Conservation (phyloP, 1,140 invertebrate genomes). For the Drosophila varians region DNA sequence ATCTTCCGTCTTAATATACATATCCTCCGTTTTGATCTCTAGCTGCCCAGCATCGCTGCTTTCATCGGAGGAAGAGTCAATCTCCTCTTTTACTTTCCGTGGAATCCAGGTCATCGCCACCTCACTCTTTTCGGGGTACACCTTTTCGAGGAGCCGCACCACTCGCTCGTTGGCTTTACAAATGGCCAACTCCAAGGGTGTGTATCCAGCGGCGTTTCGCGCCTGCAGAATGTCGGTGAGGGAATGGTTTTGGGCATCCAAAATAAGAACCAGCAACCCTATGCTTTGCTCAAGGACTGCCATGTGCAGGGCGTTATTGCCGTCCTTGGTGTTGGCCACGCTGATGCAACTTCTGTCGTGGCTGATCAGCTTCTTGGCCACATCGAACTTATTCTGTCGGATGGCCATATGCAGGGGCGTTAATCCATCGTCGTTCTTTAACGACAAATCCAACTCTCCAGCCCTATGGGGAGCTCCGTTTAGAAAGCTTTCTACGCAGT, state of each 20-base stretch:
- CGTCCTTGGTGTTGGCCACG: constrained; percentile 84
- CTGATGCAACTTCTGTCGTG: constrained; percentile 84
- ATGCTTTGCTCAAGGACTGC: constrained; percentile 84
- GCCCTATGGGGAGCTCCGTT: constrained; percentile 31
- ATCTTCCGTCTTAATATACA: constrained; percentile 30
- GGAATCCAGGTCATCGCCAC: constrained; percentile 68
- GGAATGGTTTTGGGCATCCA: constrained; percentile 73
- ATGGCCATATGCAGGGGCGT: constrained; percentile 85
- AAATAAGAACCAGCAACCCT: constrained; percentile 84
- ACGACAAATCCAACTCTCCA: constrained; percentile 61
- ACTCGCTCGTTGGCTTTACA: constrained; percentile 43
- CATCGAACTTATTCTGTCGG: constrained; percentile 84
- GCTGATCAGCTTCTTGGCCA: constrained; percentile 84
- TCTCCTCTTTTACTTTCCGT: constrained; percentile 60
- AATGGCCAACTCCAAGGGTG: constrained; percentile 64
- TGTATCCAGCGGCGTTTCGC: constrained; percentile 62
- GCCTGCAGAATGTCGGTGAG: constrained; percentile 54
- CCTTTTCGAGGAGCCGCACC: constrained; percentile 46
- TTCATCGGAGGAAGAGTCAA: constrained; percentile 64
- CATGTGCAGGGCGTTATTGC: constrained; percentile 86
- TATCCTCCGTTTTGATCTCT: constrained; percentile 43
- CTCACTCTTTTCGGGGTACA: constrained; percentile 53
- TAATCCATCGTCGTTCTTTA: constrained; percentile 84
- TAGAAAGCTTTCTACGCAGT: constrained; percentile 69
- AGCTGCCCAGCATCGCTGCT: constrained; percentile 53